phyloP scores from a whole-genome alignment of 2,113 vertebrate species.

The Antennarius striatus region DNA sequence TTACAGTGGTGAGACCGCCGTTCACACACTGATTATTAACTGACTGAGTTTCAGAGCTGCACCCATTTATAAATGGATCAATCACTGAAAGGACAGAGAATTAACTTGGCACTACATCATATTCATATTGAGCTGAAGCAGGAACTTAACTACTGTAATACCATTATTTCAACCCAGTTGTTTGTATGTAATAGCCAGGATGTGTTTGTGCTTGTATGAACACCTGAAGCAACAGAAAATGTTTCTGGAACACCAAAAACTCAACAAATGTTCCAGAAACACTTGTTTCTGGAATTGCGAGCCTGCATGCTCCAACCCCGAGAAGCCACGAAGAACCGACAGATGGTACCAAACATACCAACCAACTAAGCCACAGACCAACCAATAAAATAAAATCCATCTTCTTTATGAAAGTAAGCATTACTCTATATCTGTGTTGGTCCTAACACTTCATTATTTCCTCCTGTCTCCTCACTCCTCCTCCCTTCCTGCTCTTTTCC shows the following conservation, averaged over 20 bases:
- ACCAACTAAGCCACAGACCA: not conserved
- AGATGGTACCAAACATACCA: not conserved
- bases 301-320: not conserved
- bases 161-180: no score
- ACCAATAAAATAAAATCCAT: not conserved
- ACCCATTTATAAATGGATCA: not conserved
- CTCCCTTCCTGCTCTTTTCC: not conserved
- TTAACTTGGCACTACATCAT: no score
- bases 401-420: not conserved
- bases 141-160: no score
- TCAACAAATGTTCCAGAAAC: not conserved
- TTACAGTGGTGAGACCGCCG: no score
- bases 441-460: conserved; percentile 16
- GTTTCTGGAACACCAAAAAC: not conserved
- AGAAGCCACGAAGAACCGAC: not conserved
- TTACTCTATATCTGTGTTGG: not conserved
- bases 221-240: not conserved
- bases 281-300: no score
- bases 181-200: no score
- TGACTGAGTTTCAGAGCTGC: not conserved
- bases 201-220: no score
- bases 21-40: no score
- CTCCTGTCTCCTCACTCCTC: not conserved
- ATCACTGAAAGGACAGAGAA: not conserved
- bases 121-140: no score